phyloP scores from a whole-genome alignment of 2,888 invertebrate genomes.

The Bellardia bayeri region DNA sequence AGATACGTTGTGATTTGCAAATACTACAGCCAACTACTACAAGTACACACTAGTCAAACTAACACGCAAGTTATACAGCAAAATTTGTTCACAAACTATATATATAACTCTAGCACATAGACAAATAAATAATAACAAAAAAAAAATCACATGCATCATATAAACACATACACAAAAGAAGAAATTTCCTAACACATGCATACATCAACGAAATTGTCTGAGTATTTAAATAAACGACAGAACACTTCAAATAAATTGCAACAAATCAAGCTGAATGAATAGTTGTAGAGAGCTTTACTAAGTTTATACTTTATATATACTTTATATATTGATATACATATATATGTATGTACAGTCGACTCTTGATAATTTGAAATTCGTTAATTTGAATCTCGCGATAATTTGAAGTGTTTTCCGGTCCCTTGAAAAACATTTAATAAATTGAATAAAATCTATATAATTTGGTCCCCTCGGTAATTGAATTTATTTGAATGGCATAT shows the following conservation, averaged over 20 bases:
- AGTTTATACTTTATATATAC: constrained; percentile 28
- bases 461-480: too few species aligned
- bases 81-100: constrained; percentile 14
- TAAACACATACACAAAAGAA: neutral
- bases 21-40: constrained; percentile 13
- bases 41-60: neutral
- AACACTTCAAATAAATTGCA: constrained; percentile 70
- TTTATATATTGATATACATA: neutral
- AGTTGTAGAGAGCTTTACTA: constrained; percentile 19
- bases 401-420: too few species aligned
- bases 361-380: too few species aligned
- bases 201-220: constrained; percentile 60
- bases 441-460: too few species aligned
- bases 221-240: constrained; percentile 71
- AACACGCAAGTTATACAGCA: constrained; percentile 18
- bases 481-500: too few species aligned
- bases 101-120: neutral
- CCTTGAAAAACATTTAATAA: too few species aligned
- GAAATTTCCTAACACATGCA: neutral
- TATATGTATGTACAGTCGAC: too few species aligned
- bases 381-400: too few species aligned
- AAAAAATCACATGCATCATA: neutral
- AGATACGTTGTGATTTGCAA: constrained; percentile 58
- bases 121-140: constrained; percentile 22
- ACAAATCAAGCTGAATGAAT: constrained; percentile 71